Percentiles rank a stretch among this genome's conserved stretches.
Conservation (phyloP, 2,888 invertebrate species). For the Erebia epiphron region DNA sequence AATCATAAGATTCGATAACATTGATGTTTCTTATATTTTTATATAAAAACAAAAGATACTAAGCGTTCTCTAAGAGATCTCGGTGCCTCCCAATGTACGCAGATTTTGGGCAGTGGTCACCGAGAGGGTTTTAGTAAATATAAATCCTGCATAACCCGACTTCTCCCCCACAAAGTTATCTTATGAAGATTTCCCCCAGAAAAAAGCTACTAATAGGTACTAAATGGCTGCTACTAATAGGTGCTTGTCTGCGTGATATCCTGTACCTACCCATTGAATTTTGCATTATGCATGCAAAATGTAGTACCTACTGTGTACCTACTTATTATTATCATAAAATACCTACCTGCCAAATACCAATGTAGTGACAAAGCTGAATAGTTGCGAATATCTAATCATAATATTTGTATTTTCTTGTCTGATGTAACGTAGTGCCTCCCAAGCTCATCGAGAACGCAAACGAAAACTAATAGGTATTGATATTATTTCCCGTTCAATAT, state of each 20-base stretch:
- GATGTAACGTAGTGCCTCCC: neutral
- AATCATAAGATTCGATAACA: neutral
- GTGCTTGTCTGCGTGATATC: neutral
- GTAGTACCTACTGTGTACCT: neutral
- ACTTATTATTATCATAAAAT: neutral
- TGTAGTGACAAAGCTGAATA: neutral
- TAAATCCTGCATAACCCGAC: no score
- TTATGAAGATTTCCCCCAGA: no score
- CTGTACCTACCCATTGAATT: neutral
- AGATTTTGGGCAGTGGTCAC: no score
- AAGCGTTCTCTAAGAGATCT: no score
- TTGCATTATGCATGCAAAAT: neutral
- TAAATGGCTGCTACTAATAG: neutral
- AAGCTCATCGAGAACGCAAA: neutral
- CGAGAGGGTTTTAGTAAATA: no score
- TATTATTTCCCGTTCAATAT: slow-evolving; percentile 11
- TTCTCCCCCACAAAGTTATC: no score
- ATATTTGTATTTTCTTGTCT: slow-evolving; percentile 1
- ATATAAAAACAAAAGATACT: neutral
- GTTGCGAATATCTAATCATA: neutral
- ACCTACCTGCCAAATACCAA: neutral
- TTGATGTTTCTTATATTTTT: neutral
- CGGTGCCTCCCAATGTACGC: neutral
- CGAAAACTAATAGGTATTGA: slow-evolving; percentile 2
- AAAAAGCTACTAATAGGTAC: no score